A percentile compares a stretch with the other conserved stretches of the same genome.
These are phyloP conservation scores for Cantharis rufa DNA, from an alignment of 2,888 invertebrate genomes.

Conservation along the genomic window DNA sequence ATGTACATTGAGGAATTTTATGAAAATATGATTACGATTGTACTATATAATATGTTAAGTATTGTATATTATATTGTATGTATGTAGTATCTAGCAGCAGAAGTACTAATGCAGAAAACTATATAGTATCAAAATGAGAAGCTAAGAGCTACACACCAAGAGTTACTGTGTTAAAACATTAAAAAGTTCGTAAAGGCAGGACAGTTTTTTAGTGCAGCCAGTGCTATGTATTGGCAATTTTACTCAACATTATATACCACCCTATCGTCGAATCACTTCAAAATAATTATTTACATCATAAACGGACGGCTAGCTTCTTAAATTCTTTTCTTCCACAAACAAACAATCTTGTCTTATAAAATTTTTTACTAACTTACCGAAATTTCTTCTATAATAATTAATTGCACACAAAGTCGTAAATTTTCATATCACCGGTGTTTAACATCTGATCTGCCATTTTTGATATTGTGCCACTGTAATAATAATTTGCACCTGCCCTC, in stretches of 20 bases:
- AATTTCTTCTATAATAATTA: neutral
- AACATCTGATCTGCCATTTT: slow-evolving; percentile 12
- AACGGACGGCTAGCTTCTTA: slow-evolving; percentile 51
- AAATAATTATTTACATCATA: slow-evolving; percentile 40
- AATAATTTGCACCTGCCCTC: slow-evolving; percentile 52
- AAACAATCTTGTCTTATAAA: slow-evolving; percentile 2
- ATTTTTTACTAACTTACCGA: neutral
- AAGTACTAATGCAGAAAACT: slow-evolving; percentile 45
- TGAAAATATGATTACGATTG: slow-evolving; percentile 44
- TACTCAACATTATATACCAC: slow-evolving; percentile 41
- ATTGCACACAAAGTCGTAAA: neutral
- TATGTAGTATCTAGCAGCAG: slow-evolving; percentile 31
- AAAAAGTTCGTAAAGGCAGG: slow-evolving; percentile 48
- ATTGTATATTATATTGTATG: slow-evolving; percentile 22
- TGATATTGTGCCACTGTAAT: slow-evolving; percentile 27
- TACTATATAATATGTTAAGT: slow-evolving; percentile 35
- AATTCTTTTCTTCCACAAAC: slow-evolving; percentile 31
- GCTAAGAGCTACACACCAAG: slow-evolving; percentile 54
- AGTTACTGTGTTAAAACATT: slow-evolving; percentile 39
- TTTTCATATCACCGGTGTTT: slow-evolving; percentile 17
- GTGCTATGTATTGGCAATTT: slow-evolving; percentile 40
- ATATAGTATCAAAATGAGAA: slow-evolving; percentile 56
- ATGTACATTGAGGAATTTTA: slow-evolving; percentile 48
- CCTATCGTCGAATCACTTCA: slow-evolving; percentile 41
- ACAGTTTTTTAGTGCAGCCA: slow-evolving; percentile 50